Base-by-base conservation (phyloP, 2,888 invertebrate genomes). In the Sinodicranocentrus sp. region DNA sequence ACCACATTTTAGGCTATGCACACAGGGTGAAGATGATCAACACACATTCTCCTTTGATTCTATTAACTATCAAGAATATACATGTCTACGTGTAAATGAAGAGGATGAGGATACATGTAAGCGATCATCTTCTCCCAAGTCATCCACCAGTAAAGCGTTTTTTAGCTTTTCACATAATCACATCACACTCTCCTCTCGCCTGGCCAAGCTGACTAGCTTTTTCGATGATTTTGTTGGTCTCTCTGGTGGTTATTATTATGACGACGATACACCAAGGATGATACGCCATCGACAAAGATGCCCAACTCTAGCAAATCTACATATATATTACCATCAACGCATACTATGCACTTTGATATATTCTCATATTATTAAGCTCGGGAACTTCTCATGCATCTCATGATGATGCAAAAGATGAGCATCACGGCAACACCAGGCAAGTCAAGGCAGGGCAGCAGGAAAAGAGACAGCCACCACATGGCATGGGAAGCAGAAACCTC, bases 381-480 rank as follows among this genome's bases (percentile, higher is more conserved):
- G n/a, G n/a, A n/a, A n/a, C n/a, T n/a, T n/a, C n/a, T n/a, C n/a
- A n/a, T n/a, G n/a, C n/a, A n/a, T n/a, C n/a, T n/a, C n/a, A 61
- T 59, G 57, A 1, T 8, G 26, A 13, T 25, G 10, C 5, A 15
- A 39, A 15, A 39, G 59, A 52, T 6, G 61, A 57, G 57, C 57
- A 57, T 43, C 21, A 44, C 21, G n/a, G n/a, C 43, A 67, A 44
- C 44, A 43, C 52, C 59, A 78, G 28, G 59, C 77, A 70, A 76
- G 75, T 57, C 57, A 73, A 61, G 77, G 48, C 59, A 77, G 67
- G 68, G 78, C 59, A 77, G 33, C 26, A 72, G 33, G 33, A 63
- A 63, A 21, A 57, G 57, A 67, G 76, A 77, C 76, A 79, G 71
- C 33, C 54, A 72, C 71, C 39, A 70, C 79, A 79, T 79, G 79